A percentile compares a stretch with the other conserved stretches of the same genome.
phyloP scores from a whole-genome alignment of 2,113 vertebrate genomes.

The Psilopsiagon aurifrons region DNA sequence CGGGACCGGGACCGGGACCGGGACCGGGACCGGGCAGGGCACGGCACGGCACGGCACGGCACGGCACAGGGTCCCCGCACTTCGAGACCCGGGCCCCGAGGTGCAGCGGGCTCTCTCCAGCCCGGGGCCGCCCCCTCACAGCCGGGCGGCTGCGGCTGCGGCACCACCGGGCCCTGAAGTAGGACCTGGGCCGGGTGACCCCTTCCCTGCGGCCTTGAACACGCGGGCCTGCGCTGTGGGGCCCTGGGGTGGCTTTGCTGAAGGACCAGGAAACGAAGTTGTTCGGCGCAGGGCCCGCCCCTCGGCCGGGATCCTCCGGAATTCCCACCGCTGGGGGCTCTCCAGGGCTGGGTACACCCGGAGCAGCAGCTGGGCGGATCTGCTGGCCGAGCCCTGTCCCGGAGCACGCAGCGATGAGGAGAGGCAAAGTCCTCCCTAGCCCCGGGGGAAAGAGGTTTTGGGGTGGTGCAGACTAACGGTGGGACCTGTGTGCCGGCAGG shows the following conservation, averaged over 20 bases:
- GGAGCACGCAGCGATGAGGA: fast-evolving
- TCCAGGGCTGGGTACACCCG: fast-evolving
- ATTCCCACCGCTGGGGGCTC: neutral
- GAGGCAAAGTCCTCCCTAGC: fast-evolving
- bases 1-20: too few relatives aligned
- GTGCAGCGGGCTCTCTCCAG: too few relatives aligned
- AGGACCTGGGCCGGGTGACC: neutral
- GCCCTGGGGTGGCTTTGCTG: fast-evolving
- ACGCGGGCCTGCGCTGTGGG: fast-evolving
- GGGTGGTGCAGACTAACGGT: fast-evolving
- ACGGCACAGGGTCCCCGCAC: too few relatives aligned
- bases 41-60: too few relatives aligned
- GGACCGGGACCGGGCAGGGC: too few relatives aligned
- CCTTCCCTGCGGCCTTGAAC: too few relatives aligned
- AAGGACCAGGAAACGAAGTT: fast-evolving
- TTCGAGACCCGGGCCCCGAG: too few relatives aligned
- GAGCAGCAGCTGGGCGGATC: neutral
- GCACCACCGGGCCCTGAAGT: too few relatives aligned
- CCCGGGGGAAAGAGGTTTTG: fast-evolving
- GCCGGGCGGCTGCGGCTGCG: neutral
- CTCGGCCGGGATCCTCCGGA: fast-evolving
- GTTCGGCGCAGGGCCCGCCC: fast-evolving
- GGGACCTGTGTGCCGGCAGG: neutral
- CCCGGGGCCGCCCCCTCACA: too few relatives aligned
- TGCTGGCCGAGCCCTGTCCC: neutral